Conservation (phyloP, 2,113 vertebrate species). For the Tragelaphus scriptus region DNA sequence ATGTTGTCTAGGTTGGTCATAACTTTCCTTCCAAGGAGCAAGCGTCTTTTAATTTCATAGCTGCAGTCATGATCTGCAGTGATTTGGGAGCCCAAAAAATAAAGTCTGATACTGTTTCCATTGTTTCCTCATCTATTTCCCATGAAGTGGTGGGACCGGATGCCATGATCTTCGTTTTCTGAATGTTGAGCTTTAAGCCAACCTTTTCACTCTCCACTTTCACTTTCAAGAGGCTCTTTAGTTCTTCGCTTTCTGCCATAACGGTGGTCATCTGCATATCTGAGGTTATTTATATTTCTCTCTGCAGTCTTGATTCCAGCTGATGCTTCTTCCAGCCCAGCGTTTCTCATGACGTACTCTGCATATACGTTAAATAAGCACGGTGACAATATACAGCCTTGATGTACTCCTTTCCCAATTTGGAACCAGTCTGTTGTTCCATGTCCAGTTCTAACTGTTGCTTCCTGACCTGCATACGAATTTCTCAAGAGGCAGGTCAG, state of each 20-base stretch:
- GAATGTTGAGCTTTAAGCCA: background rate
- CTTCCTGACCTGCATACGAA: background rate
- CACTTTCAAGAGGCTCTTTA: background rate
- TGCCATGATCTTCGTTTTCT: background rate
- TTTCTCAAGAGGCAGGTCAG: background rate
- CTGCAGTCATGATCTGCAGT: background rate
- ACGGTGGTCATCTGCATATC: background rate
- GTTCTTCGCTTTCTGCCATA: background rate
- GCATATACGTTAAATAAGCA: background rate
- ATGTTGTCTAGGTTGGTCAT: background rate
- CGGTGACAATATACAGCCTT: background rate
- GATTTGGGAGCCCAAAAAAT: background rate
- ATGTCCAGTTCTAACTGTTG: background rate
- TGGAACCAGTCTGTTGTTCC: background rate
- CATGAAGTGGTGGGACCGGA: background rate
- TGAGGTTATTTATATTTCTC: background rate
- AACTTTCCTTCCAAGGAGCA: background rate
- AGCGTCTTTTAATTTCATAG: background rate
- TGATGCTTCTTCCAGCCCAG: background rate
- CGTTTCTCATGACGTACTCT: rapidly evolving
- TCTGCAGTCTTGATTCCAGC: background rate
- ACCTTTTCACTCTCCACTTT: background rate
- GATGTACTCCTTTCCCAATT: background rate
- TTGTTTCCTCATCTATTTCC: background rate
- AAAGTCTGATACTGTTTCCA: background rate